phyloP scores from a whole-genome alignment of 2,888 invertebrate genomes.

The Amblyteles armatorius region DNA sequence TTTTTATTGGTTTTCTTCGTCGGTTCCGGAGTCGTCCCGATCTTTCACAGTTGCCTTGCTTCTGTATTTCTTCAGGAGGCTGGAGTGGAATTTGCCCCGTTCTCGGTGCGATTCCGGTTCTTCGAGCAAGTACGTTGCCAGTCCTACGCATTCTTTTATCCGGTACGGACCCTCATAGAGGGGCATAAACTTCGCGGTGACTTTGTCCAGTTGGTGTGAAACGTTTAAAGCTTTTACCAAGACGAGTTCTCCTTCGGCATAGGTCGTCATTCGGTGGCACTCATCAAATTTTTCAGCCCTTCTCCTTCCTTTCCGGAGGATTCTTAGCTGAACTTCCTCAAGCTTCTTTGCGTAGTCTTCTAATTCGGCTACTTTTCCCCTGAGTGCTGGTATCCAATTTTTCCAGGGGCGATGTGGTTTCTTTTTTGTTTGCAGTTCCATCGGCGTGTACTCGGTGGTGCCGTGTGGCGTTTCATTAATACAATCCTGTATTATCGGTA shows the following conservation, averaged over 20 bases:
- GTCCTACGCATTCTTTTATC: neutral
- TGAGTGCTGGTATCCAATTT: no score
- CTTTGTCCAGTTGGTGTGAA: conserved; percentile 7
- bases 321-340: no score
- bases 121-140: neutral
- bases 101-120: conserved; percentile 12
- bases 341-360: no score
- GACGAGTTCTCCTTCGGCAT: conserved; percentile 45
- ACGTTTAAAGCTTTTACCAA: conserved; percentile 46
- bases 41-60: no score
- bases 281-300: conserved; percentile 4
- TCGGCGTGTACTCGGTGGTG: neutral
- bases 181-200: conserved; percentile 51
- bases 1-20: no score
- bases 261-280: neutral
- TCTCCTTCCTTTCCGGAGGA: neutral
- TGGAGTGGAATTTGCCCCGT: conserved; percentile 23
- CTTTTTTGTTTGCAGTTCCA: neutral
- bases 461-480: conserved; percentile 26
- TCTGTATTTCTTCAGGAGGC: neutral
- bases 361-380: no score
- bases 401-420: neutral
- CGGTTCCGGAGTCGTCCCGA: no score
- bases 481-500: neutral
- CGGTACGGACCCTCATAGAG: conserved; percentile 54